Base-by-base conservation (phyloP, 2,113 vertebrate species). In the Tupaia chinensis region DNA sequence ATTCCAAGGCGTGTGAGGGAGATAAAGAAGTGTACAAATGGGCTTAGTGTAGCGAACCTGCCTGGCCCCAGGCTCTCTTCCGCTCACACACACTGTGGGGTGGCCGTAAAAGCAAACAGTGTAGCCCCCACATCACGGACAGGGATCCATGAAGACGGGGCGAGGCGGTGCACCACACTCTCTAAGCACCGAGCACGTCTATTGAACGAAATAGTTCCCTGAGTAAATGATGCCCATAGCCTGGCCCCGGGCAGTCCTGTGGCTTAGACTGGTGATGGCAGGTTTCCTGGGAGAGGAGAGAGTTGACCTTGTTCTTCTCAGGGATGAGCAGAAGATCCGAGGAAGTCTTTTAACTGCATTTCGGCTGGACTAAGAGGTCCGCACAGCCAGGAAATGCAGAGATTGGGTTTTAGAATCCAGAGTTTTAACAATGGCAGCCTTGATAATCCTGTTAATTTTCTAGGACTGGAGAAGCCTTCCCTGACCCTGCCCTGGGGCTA, bases 231-330 rank as follows among this genome's bases (percentile, higher is more conserved):
- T n/a, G 44, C 32, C 7, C 9, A 1, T 25, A 11, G 61, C 63
- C 60, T 53, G n/a, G 7, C 32, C n/a, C 12, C n/a, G 56, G 22
- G 32, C 54, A 3, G 0, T 14, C 9, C 0, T 9, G 53, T 60
- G 65, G 61, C 86, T 58, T 54, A 69, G 29, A 10, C n/a, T 1
- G 9, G 56, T 32, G 32, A 19, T 16, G 34, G 80, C 17, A n/a
- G 6, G 53, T 1, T 29, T 19, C 77, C 23, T 15, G 3, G 29
- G 4, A 22, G 17, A 17, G 27, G 19, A 44, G 9, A 3, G 34
- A 10, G 8, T 65, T 76, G 44, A 58, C 72, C 44, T 60, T 58
- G 68, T n/a, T 77, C 63, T 66, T 77, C 63, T 66, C 56, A 5
- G 53, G 56, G 58, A 44, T 32, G 32, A 2, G 14, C 53, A 17